Conservation (phyloP, 2,888 invertebrate species). For the Thymelicus sylvestris region DNA sequence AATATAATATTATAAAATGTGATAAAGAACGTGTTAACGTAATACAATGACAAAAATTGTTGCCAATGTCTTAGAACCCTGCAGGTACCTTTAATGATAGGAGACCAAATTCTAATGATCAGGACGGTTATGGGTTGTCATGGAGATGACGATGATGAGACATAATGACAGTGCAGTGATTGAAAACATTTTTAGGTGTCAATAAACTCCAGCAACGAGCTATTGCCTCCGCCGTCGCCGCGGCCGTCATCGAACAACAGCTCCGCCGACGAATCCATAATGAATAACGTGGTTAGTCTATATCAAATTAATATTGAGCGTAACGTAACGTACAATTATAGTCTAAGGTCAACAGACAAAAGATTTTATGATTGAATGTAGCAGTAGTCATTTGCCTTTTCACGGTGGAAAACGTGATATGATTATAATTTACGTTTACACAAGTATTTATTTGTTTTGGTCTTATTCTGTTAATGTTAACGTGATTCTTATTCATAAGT, state of each 20-base stretch:
- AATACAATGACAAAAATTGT: no score
- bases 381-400: slow-evolving; percentile 20
- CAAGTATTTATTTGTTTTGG: background rate
- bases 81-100: no score
- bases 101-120: no score
- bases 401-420: slow-evolving; percentile 13
- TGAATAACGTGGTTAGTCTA: slow-evolving; percentile 67
- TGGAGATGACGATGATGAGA: no score
- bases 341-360: slow-evolving; percentile 31
- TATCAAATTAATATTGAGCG: background rate
- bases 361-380: slow-evolving; percentile 20
- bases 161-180: no score
- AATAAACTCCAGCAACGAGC: slow-evolving; percentile 73
- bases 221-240: slow-evolving; percentile 75
- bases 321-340: slow-evolving; percentile 10
- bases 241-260: slow-evolving; percentile 77
- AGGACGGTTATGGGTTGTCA: no score
- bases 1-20: no score
- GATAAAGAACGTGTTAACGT: no score
- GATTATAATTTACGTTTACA: background rate
- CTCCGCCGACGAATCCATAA: slow-evolving; percentile 67
- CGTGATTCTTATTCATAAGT: no score
- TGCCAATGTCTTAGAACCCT: no score
- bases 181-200: slow-evolving; percentile 55
- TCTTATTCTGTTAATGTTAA: background rate